Evolutionary conservation across 2,888 invertebrate genomes (phyloP).

Genomic region (Arrhopalites spinosus): DNA sequence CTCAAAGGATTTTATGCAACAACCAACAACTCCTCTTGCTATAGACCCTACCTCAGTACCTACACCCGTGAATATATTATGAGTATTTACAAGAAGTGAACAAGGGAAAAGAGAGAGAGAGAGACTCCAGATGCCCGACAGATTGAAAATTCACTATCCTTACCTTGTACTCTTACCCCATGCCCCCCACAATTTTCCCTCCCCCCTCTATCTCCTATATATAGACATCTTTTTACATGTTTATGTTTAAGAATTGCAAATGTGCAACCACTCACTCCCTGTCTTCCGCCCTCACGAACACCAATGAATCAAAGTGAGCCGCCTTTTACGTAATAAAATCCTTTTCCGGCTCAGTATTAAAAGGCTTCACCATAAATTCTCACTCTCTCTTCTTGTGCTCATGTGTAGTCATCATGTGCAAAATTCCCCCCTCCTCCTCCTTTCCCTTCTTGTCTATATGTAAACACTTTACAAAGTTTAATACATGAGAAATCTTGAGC

Average conservation of each 20-base stretch:
- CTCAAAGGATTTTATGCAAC: conserved; percentile 26
- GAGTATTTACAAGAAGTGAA: no score
- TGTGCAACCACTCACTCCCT: neutral
- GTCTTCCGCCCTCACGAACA: neutral
- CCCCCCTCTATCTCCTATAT: no score
- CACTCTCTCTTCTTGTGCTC: no score
- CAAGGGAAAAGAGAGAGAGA: no score
- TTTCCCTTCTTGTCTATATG: neutral
- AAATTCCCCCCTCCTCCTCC: neutral
- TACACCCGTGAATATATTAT: no score
- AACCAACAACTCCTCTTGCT: neutral
- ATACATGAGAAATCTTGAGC: neutral
- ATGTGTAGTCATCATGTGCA: no score
- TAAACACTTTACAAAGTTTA: neutral
- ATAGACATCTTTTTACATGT: no score
- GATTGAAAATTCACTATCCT: no score
- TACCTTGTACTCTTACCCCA: neutral
- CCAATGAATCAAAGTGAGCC: neutral
- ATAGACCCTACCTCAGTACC: conserved; percentile 1
- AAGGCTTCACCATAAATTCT: no score
- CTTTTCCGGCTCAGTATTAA: no score
- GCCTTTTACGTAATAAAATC: no score
- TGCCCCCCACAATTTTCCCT: neutral
- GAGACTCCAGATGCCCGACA: no score
- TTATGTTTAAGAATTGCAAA: neutral